Evolutionary conservation across 1,140 invertebrate genomes (phyloP), one percentile per base, ranked within the genome.

Genomic region (Helicoverpa armigera): DNA sequence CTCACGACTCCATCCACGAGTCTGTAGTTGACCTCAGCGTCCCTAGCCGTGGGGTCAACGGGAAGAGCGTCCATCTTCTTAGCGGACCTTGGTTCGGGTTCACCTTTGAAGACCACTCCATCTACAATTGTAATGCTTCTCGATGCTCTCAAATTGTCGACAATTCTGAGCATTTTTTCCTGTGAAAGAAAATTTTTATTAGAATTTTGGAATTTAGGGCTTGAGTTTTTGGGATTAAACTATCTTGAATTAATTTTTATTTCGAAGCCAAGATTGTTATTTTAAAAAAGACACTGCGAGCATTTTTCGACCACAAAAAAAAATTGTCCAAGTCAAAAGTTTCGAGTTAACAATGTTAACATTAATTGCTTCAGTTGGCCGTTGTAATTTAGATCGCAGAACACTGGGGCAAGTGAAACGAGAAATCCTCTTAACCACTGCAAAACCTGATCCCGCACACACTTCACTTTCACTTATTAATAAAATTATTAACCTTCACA

Each of bases 401-500:
- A 54, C 76, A 67, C 75, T 77, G 60, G 4, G 65, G 14, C 58
- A 51, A 73, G 81, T 78, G 60, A 82, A 80, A 80, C 61, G 58
- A 67, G 73, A 74, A 75, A 53, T 77, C 50, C 76, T 69, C 76
- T 16, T 29, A 29, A 12, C 51, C 70, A 58, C 70, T 56, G 60
- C 56, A 67, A 78, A 86, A 83, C 78, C 76, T 61, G 75, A 82
- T 82, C 51, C 29, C 80, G 77, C 74, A 81, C 63, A 79, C 81
- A 85, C 79, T 85, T 86, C 91, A 94, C 92, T 93, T 92, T 94
- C 92, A 92, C 92, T 92, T 82, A 89, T 83, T 87, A 89, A 89
- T 86, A 88, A 89, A 88, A 87, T 83, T 92, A 93, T 88, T 82
- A 83, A 95, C 94, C 94, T 95, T 95, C 83, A 94, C 93, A 94